Evolutionary conservation across 1,140 invertebrate genomes (phyloP), one percentile per base, ranked within the genome.

Genomic region (Dendrolimus kikuchii): DNA sequence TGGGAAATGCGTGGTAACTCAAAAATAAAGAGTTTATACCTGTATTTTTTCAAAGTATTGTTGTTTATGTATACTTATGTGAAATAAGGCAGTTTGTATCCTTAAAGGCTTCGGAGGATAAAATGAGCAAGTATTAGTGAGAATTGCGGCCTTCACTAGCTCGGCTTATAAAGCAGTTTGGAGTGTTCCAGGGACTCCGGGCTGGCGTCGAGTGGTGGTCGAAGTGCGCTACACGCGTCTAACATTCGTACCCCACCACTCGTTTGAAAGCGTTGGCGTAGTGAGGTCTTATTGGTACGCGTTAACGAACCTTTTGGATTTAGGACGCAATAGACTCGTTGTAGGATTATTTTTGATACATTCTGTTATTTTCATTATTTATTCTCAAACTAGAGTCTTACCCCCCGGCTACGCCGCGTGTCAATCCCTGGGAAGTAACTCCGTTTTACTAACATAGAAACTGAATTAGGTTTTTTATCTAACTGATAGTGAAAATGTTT

Each of bases 141-240:
- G 53, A 58, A 52, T 46, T 10, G 40, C 23, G 49, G 56, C 41
- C 38, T 57, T 51, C 45, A 49, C 55, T 67, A 60, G 57, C 23
- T 54, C 49, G 59, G 59, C 59, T 71, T 68, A 63, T 64, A 59
- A 64, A 60, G 64, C 57, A 66, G 68, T 66, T 61, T 64, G 45
- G 52, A 67, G 65, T 67, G 51, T 54, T 55, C 42, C 49, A 59
- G 51, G 59, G 55, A 53, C 55, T 55, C 46, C 51, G 51, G 37
- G 48, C 53, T 51, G 41, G 47, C 49, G 60, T 62, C 51, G 53
- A 68, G 66, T 59, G 63, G 10, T 38, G 36, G 42, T 10, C 46
- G 56, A 57, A 57, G 47, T 8, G 53, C 46, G 38, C 9, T 50
- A 53, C 50, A 60, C 64, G 60, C 47, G 53, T 56, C 57, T 46